phyloP scores from a whole-genome alignment of 2,797 vertebrate species.

The Phoebastria nigripes region DNA sequence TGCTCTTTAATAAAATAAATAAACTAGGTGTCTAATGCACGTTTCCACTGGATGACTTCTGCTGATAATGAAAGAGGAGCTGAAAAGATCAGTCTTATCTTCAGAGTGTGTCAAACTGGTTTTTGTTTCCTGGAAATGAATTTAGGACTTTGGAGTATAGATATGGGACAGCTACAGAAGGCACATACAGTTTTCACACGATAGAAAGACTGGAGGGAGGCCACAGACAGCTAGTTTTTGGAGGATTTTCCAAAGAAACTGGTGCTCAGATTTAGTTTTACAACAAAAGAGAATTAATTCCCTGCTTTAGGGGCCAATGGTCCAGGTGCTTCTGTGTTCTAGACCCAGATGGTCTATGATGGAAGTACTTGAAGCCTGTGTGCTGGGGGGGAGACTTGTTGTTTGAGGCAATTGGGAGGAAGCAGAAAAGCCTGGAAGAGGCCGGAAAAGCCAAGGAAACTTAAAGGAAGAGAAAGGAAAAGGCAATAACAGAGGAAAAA shows the following conservation, averaged over 20 bases:
- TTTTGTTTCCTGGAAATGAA: neutral
- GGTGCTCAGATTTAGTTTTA: neutral
- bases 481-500: neutral
- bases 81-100: neutral
- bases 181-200: fast-evolving
- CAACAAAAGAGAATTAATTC: neutral
- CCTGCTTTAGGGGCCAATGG: neutral
- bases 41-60: neutral
- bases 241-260: neutral
- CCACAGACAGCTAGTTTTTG: neutral
- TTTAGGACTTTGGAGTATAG: neutral
- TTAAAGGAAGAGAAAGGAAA: neutral
- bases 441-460: neutral
- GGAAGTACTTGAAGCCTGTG: neutral
- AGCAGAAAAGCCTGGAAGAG: neutral
- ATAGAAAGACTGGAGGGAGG: neutral
- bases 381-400: neutral
- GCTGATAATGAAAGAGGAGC: neutral
- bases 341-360: neutral
- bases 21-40: neutral
- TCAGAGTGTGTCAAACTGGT: neutral
- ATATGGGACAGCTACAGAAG: neutral
- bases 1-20: neutral
- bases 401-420: neutral
- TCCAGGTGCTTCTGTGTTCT: neutral